phyloP scores from a whole-genome alignment of 2,888 invertebrate species.

The Leucania comma region DNA sequence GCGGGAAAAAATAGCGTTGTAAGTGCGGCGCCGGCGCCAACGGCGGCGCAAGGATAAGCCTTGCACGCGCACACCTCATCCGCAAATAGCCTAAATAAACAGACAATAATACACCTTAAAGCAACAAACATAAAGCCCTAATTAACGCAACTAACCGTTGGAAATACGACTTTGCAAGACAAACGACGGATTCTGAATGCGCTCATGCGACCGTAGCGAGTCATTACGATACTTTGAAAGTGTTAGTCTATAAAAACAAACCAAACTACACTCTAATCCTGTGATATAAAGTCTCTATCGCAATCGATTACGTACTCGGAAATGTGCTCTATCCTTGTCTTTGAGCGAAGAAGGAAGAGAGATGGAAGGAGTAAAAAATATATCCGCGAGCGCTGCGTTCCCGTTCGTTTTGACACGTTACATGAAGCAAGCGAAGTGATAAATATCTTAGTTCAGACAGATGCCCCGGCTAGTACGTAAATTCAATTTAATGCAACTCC shows the following conservation, averaged over 20 bases:
- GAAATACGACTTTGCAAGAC: slow-evolving; percentile 75
- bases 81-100: slow-evolving; percentile 68
- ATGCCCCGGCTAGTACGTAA: slow-evolving; percentile 74
- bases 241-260: slow-evolving; percentile 77
- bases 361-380: slow-evolving; percentile 78
- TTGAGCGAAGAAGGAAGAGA: slow-evolving; percentile 72
- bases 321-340: slow-evolving; percentile 75
- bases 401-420: slow-evolving; percentile 86
- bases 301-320: slow-evolving; percentile 66
- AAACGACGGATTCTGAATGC: slow-evolving; percentile 81
- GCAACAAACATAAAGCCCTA: slow-evolving; percentile 62
- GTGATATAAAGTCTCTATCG: slow-evolving; percentile 78
- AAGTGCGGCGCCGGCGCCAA: slow-evolving; percentile 89
- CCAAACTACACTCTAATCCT: slow-evolving; percentile 81
- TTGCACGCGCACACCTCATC: slow-evolving; percentile 77
- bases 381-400: slow-evolving; percentile 83
- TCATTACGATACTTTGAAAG: slow-evolving; percentile 87
- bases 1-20: slow-evolving; percentile 87
- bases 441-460: slow-evolving; percentile 84
- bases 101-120: slow-evolving; percentile 70
- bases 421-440: slow-evolving; percentile 82
- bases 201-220: slow-evolving; percentile 90
- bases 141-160: slow-evolving; percentile 51
- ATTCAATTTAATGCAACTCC: slow-evolving; percentile 75
- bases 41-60: slow-evolving; percentile 84